Evolutionary conservation across 2,797 vertebrate genomes (phyloP), one percentile per base, ranked within the genome.

Genomic region (Lemur catta): DNA sequence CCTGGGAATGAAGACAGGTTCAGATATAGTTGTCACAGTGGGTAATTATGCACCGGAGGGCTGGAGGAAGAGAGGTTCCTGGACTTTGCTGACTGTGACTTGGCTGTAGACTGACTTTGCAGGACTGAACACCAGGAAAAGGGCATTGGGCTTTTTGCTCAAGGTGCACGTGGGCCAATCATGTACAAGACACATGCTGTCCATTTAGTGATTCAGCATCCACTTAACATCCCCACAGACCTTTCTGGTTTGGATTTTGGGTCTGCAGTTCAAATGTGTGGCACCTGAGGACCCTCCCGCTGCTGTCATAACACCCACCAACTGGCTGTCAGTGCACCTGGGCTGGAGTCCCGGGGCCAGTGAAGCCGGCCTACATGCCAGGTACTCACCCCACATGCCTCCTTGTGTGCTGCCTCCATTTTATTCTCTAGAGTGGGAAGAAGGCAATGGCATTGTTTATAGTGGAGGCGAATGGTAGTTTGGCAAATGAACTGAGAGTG

Each of bases 101-200:
- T 52, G 46, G 15, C 28, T 59, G 0, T 3, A 43, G 24, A 38
- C n/a, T 55, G 78, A 80, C 22, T 30, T 50, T 69, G 41, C 41
- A 57, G 75, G 55, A n/a, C 59, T 38, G 30, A 63, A 43, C 13
- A 6, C 18, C 57, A 63, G 17, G 15, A 9, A 18, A 33, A 57
- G 55, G 38, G n/a, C 20, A 20, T 10, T 26, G 43, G n/a, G 15
- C 65, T 13, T 28, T 13, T 81, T 14, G 30, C 59, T 61, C 26
- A 15, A 82, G 48, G 59, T 75, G 78, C 41, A 24, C 13, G 1
- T 12, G 24, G 59, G 30, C 55, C 30, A 1, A 4, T 43, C 69
- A 20, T 12, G 3, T 7, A 17, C 0, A 4, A 8, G 17, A 15
- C 35, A 11, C 4, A 2, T 52, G 28, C 30, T 35, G 5, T 50